These are phyloP conservation scores for Epizoanthus stellaris DNA, from an alignment of 92 coral and sea anemone species.

Conservation along the genomic window DNA sequence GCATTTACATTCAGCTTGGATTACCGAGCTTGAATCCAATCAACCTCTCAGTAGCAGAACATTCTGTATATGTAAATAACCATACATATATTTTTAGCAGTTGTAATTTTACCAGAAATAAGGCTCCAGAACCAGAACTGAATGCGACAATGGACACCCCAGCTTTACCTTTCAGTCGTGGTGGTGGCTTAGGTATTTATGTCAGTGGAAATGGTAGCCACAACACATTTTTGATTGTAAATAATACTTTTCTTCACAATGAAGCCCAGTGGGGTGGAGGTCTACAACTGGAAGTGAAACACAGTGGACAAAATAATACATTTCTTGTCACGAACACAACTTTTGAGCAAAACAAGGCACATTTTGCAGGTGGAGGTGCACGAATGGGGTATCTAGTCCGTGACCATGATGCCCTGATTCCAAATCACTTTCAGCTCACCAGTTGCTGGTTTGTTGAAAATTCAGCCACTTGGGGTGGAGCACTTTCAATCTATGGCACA, in stretches of 20 bases:
- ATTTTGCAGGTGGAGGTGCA: constrained; percentile 82
- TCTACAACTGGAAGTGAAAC: constrained; percentile 59
- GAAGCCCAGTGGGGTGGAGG: constrained; percentile 95
- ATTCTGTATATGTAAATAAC: constrained; percentile 31
- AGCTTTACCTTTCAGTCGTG: constrained; percentile 72
- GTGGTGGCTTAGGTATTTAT: constrained; percentile 83
- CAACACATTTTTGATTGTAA: constrained; percentile 59
- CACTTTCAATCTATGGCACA: constrained; percentile 64
- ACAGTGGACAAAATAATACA: constrained; percentile 45
- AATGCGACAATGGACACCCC: constrained; percentile 33
- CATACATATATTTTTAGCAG: constrained; percentile 27
- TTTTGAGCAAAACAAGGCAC: constrained; percentile 62
- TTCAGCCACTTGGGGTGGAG: constrained; percentile 80
- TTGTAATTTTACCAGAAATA: constrained; percentile 55
- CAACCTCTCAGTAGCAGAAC: constrained; percentile 23
- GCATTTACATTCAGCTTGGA: constrained; percentile 46
- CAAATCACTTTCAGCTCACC: constrained; percentile 54
- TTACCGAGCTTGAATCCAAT: constrained; percentile 35
- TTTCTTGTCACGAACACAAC: constrained; percentile 43
- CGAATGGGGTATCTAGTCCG: constrained; percentile 64
- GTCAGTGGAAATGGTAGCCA: constrained; percentile 75
- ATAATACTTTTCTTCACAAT: constrained; percentile 57
- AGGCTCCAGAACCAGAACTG: constrained; percentile 54
- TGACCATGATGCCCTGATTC: constrained; percentile 13
- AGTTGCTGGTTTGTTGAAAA: constrained; percentile 65